Conservation (phyloP, 2,113 vertebrate species). For the Erinaceus europaeus region DNA sequence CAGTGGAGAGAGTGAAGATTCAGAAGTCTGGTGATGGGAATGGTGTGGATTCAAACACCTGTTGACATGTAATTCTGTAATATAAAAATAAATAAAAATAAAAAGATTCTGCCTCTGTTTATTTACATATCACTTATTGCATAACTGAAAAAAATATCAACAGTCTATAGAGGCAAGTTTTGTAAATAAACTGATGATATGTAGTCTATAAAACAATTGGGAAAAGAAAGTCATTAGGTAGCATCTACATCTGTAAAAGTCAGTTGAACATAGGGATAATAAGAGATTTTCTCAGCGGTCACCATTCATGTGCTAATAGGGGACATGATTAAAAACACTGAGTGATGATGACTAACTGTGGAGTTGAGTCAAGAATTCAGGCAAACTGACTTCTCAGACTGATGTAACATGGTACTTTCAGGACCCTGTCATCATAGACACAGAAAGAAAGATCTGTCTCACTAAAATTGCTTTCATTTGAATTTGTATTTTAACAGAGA, state of each 20-base stretch:
- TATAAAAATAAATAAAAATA: no score
- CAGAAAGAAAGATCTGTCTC: not conserved
- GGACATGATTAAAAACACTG: no score
- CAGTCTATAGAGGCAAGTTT: not conserved
- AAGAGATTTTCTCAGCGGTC: slow-evolving; percentile 20
- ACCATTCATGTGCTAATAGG: not conserved
- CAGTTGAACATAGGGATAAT: not conserved
- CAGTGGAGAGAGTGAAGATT: no score
- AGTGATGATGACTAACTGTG: not conserved
- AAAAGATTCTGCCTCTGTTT: no score
- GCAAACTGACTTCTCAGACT: not conserved
- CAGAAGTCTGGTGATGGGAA: no score
- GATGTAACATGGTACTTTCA: not conserved
- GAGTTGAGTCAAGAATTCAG: not conserved
- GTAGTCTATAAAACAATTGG: not conserved
- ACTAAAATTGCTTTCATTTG: not conserved
- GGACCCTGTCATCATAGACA: not conserved
- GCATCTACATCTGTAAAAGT: not conserved
- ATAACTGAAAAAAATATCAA: not conserved
- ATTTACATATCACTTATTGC: not conserved
- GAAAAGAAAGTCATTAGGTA: not conserved
- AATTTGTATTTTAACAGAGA: slow-evolving; percentile 19
- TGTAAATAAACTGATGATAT: not conserved
- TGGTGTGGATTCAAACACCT: no score
- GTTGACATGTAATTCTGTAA: no score